Evolutionary conservation across 2,113 vertebrate species (phyloP).

Genomic region (western clawed frog (Xenopus tropicalis)): DNA sequence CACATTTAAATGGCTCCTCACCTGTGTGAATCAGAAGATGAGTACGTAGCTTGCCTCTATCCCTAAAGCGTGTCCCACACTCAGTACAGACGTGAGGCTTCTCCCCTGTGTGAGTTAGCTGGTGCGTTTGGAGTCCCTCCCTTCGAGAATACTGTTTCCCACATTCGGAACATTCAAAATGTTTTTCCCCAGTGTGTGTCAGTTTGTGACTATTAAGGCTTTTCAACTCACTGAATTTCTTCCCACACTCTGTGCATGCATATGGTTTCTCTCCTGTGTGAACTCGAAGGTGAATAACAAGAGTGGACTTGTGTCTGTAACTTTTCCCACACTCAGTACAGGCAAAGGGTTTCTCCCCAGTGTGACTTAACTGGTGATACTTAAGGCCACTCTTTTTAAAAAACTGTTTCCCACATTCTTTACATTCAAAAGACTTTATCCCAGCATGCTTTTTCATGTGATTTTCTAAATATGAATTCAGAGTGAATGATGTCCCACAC

Average conservation of each 20-base stretch:
- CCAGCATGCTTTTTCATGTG: constrained; percentile 53
- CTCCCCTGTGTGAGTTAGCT: constrained; percentile 51
- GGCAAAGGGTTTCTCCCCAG: not conserved
- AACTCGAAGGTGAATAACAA: not conserved
- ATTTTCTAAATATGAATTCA: constrained; percentile 52
- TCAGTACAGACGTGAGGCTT: not conserved
- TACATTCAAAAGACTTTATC: constrained; percentile 46
- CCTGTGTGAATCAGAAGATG: not conserved
- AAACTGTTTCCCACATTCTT: constrained; percentile 54
- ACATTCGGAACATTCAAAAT: constrained; percentile 54
- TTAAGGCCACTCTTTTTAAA: constrained; percentile 54
- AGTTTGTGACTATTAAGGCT: not conserved
- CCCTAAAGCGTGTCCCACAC: not conserved
- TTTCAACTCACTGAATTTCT: not conserved
- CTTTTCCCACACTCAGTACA: not conserved
- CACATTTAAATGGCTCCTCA: not conserved
- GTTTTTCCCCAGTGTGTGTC: constrained; percentile 58
- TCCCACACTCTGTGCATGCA: not conserved
- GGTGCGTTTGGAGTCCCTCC: constrained; percentile 57
- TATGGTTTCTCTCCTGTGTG: not conserved
- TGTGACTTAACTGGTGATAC: constrained; percentile 37
- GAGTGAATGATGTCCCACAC: constrained; percentile 53
- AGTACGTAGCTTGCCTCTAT: not conserved
- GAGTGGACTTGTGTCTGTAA: not conserved
- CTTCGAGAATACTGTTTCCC: constrained; percentile 58